Base-by-base conservation (phyloP, 2,113 vertebrate genomes). In the Neopipo cinnamomea region DNA sequence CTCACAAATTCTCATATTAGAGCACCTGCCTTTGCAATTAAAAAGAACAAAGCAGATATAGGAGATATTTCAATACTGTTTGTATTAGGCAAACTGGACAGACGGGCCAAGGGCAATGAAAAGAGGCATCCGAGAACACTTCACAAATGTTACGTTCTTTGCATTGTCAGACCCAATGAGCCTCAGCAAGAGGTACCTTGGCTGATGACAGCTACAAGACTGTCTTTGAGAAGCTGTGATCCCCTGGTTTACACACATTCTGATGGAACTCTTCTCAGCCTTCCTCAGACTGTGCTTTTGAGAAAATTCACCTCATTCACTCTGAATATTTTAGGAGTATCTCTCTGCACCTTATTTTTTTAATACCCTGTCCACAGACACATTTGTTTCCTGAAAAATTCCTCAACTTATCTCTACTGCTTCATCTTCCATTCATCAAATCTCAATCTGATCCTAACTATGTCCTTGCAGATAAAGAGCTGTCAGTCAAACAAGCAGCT, bases 21-120 rank as follows among this genome's bases (percentile, higher is more conserved):
- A 55, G 7, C 31, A 55, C 25, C 18, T 1, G 0, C 10, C 20
- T 37, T 56, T 52, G 50, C 49, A 73, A 55, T 21, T 73, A 41
- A 67, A 53, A 76, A 68, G 9, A 72, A 53, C 13, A 56, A 53
- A 55, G 50, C 35, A 73, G 33, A 73, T n/a, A n/a, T 4, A 62
- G 13, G 55, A 76, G n/a, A 65, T 5, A 72, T 33, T 79, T 58
- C 81, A 85, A 4, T 3, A 22, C 19, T 59, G 5, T 33, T 65
- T n/a, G 33, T 6, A 44, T 37, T 19, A 22, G 19, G 9, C 49
- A 74, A 71, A 50, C 7, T 8, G 9, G 23, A 75, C 53, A 58
- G 66, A 42, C 0, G 1, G 27, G 49, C 19, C 1, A 3, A 4
- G 4, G 33, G 31, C 8, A 30, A 24, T 71, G 52, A 42, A 42